phyloP scores from a whole-genome alignment of 30 jellyfish, hydroid and myxozoan species.

The Pseudorhiza aurosa region DNA sequence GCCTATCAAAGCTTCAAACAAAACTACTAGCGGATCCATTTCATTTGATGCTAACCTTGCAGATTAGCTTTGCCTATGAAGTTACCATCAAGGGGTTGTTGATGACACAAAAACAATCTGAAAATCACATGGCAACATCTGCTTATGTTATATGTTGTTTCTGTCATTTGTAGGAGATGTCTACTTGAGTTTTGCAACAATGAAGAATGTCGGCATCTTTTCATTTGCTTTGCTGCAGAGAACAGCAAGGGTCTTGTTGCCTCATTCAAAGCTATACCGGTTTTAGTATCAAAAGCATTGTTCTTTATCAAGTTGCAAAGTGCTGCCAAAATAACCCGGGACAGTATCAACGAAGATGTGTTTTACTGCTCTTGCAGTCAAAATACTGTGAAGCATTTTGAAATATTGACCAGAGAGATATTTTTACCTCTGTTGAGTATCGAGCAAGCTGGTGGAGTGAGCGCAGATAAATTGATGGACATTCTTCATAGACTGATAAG shows the following conservation, averaged over 20 bases:
- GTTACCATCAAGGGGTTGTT: no score
- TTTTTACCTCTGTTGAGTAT: conserved; percentile 78
- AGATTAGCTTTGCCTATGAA: no score
- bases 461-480: conserved; percentile 81
- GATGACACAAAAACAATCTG: no score
- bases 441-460: conserved; percentile 77
- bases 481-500: conserved; percentile 71
- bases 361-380: conserved; percentile 63
- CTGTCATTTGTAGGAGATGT: conserved; percentile 51
- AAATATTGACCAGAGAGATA: conserved; percentile 63
- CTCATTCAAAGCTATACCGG: conserved; percentile 57
- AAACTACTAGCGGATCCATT: no score
- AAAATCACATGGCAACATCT: no score
- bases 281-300: conserved; percentile 42
- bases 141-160: no score
- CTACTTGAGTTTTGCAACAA: conserved; percentile 76
- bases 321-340: conserved; percentile 82
- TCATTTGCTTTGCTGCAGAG: conserved; percentile 61
- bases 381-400: conserved; percentile 64
- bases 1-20: no score
- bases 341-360: conserved; percentile 39
- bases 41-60: no score
- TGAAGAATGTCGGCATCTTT: conserved; percentile 63
- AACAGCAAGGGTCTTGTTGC: conserved; percentile 60
- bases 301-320: conserved; percentile 61